phyloP scores from a whole-genome alignment of 2,797 vertebrate genomes.

The Brotula barbata region DNA sequence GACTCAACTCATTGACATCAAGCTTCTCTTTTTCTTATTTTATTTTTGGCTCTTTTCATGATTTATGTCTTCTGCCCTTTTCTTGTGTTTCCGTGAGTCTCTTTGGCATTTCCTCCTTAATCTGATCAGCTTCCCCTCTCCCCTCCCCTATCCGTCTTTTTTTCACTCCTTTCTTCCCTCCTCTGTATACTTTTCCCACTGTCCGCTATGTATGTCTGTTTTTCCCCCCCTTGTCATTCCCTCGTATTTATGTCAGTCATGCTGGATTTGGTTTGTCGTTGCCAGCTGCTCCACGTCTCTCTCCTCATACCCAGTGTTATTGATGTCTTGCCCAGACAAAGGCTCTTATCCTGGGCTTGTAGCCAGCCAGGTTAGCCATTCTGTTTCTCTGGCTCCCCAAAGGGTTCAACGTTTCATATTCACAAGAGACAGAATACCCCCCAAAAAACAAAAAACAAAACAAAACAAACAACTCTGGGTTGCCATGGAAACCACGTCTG shows the following conservation, averaged over 20 bases:
- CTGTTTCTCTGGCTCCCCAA: conserved; percentile 58
- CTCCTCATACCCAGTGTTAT: conserved; percentile 54
- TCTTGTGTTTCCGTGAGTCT: background rate
- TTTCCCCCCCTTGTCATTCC: conserved; percentile 37
- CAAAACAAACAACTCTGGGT: conserved; percentile 11
- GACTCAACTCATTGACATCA: conserved; percentile 39
- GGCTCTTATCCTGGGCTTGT: conserved; percentile 61
- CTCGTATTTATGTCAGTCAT: conserved; percentile 56
- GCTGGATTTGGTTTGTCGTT: conserved; percentile 45
- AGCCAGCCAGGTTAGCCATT: conserved; percentile 72
- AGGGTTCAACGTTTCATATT: conserved; percentile 60
- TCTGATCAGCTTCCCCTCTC: conserved; percentile 5
- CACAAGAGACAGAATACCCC: conserved; percentile 50
- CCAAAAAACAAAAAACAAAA: background rate
- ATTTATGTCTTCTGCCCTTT: conserved; percentile 3
- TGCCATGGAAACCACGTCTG: conserved; percentile 38
- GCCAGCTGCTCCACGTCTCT: conserved; percentile 56
- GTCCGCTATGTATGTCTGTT: conserved; percentile 34
- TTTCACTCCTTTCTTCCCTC: conserved; percentile 5
- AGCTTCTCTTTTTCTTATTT: conserved; percentile 34
- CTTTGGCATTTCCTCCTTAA: conserved; percentile 26
- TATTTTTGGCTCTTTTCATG: conserved; percentile 13
- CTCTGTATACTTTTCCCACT: conserved; percentile 70
- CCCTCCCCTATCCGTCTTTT: background rate
- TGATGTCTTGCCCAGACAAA: conserved; percentile 70